phyloP scores from a whole-genome alignment of 2,888 invertebrate species.

The Orchestes rusci region DNA sequence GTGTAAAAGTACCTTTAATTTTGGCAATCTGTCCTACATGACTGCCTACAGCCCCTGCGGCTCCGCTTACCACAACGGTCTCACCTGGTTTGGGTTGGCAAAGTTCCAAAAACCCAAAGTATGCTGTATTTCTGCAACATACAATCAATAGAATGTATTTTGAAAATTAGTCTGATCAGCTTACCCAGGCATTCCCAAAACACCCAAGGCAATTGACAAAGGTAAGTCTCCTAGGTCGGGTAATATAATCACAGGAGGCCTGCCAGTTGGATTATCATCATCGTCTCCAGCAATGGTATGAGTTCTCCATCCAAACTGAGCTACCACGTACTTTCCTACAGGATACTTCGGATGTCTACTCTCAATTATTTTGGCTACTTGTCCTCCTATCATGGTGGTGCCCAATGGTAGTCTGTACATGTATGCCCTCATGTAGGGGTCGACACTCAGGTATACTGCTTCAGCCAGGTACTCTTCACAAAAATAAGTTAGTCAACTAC shows the following conservation, averaged over 20 bases:
- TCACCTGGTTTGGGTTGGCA: constrained; percentile 66
- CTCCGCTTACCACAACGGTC: constrained; percentile 64
- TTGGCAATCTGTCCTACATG: constrained; percentile 75
- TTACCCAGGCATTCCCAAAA: constrained; percentile 68
- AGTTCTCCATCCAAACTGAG: constrained; percentile 47
- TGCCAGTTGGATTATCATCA: background rate
- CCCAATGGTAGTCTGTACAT: constrained; percentile 42
- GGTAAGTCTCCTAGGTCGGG: constrained; percentile 55
- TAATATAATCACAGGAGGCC: constrained; percentile 36
- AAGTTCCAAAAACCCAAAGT: constrained; percentile 65
- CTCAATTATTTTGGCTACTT: constrained; percentile 62
- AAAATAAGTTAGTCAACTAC: background rate
- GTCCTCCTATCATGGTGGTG: constrained; percentile 60
- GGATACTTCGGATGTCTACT: constrained; percentile 59
- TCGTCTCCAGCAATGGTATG: constrained; percentile 1
- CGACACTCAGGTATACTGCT: constrained; percentile 63
- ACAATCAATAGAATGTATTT: background rate
- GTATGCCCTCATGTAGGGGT: constrained; percentile 63
- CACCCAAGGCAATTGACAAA: constrained; percentile 56
- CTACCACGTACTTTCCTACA: constrained; percentile 55
- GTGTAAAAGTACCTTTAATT: constrained; percentile 46
- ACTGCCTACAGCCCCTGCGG: constrained; percentile 73
- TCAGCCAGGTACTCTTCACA: constrained; percentile 55
- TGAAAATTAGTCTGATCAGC: background rate
- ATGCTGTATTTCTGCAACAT: constrained; percentile 57